phyloP scores from a whole-genome alignment of 2,113 vertebrate species.

The Odontophorus gujanensis region DNA sequence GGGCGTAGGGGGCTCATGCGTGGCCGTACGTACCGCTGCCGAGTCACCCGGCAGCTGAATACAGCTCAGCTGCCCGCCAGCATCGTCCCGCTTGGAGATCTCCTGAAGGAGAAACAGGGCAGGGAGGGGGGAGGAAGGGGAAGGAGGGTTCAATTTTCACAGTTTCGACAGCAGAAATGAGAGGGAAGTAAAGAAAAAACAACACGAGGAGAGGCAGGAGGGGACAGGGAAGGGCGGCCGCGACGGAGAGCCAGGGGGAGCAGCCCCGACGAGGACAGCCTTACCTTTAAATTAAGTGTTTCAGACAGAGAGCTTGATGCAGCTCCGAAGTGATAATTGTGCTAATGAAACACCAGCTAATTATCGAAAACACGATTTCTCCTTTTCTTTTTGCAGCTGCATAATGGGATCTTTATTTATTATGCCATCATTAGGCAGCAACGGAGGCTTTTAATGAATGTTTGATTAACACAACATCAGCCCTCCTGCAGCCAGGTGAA shows the following conservation, averaged over 20 bases:
- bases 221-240: background rate
- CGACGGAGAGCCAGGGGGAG: background rate
- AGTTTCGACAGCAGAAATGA: conserved; percentile 66
- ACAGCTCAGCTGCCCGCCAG: conserved; percentile 96
- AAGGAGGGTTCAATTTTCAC: conserved; percentile 63
- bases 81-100: conserved; percentile 94
- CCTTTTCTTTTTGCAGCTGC: conserved; percentile 13
- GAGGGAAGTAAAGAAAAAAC: conserved; percentile 23
- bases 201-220: background rate
- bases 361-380: conserved; percentile 40
- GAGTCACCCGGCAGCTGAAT: conserved; percentile 98
- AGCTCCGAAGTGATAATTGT: conserved; percentile 40
- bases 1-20: conserved; percentile 60
- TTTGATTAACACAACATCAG: conserved; percentile 52
- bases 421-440: conserved; percentile 13
- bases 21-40: conserved; percentile 90
- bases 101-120: conserved; percentile 89
- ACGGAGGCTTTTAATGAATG: conserved; percentile 30
- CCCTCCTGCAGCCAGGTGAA: conserved; percentile 4
- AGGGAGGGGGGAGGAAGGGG: conserved; percentile 45
- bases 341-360: conserved; percentile 58
- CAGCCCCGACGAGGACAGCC: background rate
- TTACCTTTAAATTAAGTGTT: conserved; percentile 65
- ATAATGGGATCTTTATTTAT: conserved; percentile 61
- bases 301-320: conserved; percentile 5